Percentiles rank a stretch among this genome's conserved stretches.
Conservation (phyloP, 1,140 invertebrate species). For the Tribolium madens region DNA sequence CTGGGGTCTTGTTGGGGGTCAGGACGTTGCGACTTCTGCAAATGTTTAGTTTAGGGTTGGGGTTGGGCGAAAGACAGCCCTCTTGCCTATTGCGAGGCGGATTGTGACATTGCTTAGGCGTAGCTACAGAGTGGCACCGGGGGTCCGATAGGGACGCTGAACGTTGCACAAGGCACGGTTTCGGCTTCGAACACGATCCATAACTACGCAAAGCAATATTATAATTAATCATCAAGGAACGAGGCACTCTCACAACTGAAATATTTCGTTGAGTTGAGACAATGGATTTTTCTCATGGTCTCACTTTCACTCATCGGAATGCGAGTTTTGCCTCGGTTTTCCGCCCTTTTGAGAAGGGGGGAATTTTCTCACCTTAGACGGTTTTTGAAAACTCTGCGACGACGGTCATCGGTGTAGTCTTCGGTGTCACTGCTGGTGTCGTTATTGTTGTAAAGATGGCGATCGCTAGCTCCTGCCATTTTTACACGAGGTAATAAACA, state of each 20-base stretch:
- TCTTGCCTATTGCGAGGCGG: constrained; percentile 71
- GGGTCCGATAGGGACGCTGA: constrained; percentile 69
- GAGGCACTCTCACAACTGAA: not conserved
- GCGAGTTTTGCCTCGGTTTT: not conserved
- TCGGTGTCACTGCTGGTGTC: constrained; percentile 81
- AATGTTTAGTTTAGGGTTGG: not conserved
- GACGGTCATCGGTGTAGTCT: constrained; percentile 75
- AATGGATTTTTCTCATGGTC: not conserved
- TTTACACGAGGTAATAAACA: constrained; percentile 60
- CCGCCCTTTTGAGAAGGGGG: not conserved
- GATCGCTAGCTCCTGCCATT: constrained; percentile 63
- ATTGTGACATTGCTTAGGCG: constrained; percentile 68
- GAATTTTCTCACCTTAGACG: constrained; percentile 69
- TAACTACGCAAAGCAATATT: constrained; percentile 72
- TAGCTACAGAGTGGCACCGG: constrained; percentile 68
- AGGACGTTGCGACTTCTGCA: constrained; percentile 41
- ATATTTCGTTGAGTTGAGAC: not conserved
- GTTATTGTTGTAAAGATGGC: constrained; percentile 63
- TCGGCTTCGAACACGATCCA: constrained; percentile 77
- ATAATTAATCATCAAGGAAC: constrained; percentile 32
- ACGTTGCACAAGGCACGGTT: constrained; percentile 81
- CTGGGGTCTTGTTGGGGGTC: constrained; percentile 54
- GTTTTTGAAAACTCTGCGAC: constrained; percentile 75
- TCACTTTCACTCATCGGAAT: not conserved
- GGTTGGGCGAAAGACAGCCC: not conserved